A percentile compares a stretch with the other conserved stretches of the same genome.
These are phyloP conservation scores for Physocephala rufipes DNA, from an alignment of 2,888 invertebrate genomes.

Conservation along the genomic window DNA sequence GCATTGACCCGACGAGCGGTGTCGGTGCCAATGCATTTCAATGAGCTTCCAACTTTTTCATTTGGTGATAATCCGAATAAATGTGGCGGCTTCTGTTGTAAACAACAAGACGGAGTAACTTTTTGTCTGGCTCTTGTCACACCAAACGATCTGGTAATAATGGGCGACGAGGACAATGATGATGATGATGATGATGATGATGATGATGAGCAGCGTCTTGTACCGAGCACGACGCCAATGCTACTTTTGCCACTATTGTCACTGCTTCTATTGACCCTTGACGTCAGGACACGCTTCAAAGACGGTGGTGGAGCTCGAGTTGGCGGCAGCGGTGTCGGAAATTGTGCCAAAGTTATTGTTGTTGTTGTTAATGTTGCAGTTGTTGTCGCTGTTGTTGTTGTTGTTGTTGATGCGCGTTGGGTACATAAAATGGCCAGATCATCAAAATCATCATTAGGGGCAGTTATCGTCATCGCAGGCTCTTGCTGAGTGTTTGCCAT, in stretches of 20 bases:
- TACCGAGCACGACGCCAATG: slow-evolving; percentile 53
- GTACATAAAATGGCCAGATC: too few relatives aligned
- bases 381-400: slow-evolving; percentile 12
- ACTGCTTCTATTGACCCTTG: slow-evolving; percentile 26
- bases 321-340: slow-evolving; percentile 32
- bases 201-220: slow-evolving; percentile 37
- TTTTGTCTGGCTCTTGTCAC: slow-evolving; percentile 5
- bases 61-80: slow-evolving; percentile 33
- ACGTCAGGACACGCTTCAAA: slow-evolving; percentile 27
- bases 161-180: not conserved
- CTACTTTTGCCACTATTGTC: slow-evolving; percentile 39
- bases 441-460: too few relatives aligned
- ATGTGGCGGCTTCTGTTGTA: slow-evolving; percentile 11
- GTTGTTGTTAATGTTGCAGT: slow-evolving; percentile 23
- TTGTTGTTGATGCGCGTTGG: too few relatives aligned
- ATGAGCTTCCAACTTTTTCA: slow-evolving; percentile 12
- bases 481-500: slow-evolving; percentile 11
- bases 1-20: too few relatives aligned
- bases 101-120: too few relatives aligned
- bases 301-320: too few relatives aligned
- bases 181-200: not conserved
- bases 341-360: slow-evolving; percentile 32
- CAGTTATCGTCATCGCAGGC: too few relatives aligned
- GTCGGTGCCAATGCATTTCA: not conserved
- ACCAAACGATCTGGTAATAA: not conserved